Conservation (phyloP, 2,113 vertebrate species). For the Saimiri boliviensis region DNA sequence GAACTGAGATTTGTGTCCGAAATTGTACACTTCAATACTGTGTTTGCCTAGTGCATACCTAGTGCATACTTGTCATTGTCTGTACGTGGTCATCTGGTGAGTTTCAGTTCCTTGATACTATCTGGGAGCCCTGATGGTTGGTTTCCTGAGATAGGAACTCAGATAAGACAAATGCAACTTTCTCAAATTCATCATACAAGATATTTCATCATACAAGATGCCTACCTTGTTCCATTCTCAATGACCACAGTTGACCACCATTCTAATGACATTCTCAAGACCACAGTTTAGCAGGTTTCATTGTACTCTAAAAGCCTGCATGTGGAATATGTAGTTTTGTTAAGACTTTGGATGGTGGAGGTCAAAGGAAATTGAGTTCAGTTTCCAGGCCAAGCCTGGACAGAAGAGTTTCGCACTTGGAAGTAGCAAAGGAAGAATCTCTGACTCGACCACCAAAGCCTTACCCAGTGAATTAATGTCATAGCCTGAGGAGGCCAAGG, state of each 20-base stretch:
- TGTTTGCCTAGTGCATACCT: background rate
- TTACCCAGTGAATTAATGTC: background rate
- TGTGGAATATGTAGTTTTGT: background rate
- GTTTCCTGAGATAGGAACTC: too few species aligned
- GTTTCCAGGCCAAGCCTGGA: background rate
- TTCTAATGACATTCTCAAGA: background rate
- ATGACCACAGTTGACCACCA: background rate
- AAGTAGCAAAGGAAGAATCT: background rate
- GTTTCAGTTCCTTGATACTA: too few species aligned
- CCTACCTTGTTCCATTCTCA: background rate
- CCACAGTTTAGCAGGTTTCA: background rate
- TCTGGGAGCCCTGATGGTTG: too few species aligned
- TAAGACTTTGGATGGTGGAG: background rate
- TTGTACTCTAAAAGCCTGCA: background rate
- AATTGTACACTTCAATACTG: background rate
- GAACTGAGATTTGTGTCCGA: background rate
- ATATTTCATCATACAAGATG: too few species aligned
- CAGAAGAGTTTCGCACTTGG: background rate
- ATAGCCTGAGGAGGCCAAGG: background rate
- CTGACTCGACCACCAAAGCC: background rate
- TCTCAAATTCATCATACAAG: too few species aligned
- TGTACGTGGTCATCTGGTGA: too few species aligned
- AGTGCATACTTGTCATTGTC: background rate
- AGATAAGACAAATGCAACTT: too few species aligned
- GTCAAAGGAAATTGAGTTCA: background rate